Conservation (phyloP, 2,797 vertebrate genomes). For the Coluber constrictor region DNA sequence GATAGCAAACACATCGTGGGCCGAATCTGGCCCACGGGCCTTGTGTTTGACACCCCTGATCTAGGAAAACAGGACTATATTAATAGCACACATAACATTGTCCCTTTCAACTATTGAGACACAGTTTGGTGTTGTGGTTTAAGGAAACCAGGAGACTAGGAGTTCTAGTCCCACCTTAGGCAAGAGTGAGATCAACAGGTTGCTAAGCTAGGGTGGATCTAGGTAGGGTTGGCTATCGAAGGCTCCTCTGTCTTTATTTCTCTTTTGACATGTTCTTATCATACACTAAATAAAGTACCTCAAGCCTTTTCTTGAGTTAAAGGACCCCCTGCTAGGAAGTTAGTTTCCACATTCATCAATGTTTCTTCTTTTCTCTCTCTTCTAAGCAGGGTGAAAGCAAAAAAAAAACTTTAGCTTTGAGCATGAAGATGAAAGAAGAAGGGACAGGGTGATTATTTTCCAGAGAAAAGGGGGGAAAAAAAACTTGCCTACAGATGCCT, state of each 20-base stretch:
- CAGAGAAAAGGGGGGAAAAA: neutral
- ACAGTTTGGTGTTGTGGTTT: neutral
- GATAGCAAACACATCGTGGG: no score
- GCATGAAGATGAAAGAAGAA: neutral
- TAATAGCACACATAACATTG: neutral
- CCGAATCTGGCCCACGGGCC: rapidly evolving
- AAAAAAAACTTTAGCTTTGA: neutral
- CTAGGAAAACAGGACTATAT: neutral
- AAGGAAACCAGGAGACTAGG: neutral
- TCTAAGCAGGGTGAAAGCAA: neutral
- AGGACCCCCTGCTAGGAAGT: neutral
- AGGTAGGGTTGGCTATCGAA: neutral
- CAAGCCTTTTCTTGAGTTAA: neutral
- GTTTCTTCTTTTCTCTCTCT: neutral
- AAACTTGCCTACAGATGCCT: neutral
- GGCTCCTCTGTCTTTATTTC: neutral
- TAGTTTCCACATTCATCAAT: neutral
- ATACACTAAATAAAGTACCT: neutral
- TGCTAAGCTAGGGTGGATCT: neutral
- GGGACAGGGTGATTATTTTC: neutral
- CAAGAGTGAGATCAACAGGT: neutral
- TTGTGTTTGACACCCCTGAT: no score
- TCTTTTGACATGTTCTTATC: neutral
- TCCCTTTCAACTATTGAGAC: neutral
- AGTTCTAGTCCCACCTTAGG: neutral